A percentile compares a stretch with the other conserved stretches of the same genome.
Evolutionary conservation across 2,113 vertebrate species (phyloP).

Genomic region (Grantiella picta): DNA sequence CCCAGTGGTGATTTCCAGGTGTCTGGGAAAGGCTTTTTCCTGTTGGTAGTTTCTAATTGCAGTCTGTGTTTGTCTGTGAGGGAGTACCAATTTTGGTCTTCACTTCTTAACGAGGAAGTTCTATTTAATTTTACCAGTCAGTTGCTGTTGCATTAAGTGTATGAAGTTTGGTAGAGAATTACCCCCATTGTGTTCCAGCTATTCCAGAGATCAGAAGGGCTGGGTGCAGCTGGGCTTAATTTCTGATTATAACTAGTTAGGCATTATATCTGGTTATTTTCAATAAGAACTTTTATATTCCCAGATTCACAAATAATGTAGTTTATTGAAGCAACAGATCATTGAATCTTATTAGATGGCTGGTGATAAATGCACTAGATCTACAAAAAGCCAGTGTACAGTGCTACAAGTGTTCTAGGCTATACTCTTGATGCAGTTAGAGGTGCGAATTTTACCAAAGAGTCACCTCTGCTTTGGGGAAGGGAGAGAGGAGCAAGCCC

Average conservation of each 20-base stretch:
- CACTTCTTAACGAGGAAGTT: not conserved
- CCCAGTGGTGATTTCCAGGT: not conserved
- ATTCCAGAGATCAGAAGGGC: not conserved
- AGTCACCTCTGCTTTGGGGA: not conserved
- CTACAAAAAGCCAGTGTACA: not conserved
- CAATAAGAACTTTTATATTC: not conserved
- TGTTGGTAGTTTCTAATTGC: not conserved
- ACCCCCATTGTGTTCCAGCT: not conserved
- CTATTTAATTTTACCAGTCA: not conserved
- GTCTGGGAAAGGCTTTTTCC: not conserved
- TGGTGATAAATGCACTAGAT: not conserved
- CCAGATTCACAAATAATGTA: not conserved
- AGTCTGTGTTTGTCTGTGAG: not conserved
- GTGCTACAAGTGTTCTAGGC: not conserved
- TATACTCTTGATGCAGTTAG: not conserved
- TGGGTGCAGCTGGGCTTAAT: not conserved
- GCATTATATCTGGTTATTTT: not conserved
- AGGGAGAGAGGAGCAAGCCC: not conserved
- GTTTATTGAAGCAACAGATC: not conserved
- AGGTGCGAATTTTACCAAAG: not conserved
- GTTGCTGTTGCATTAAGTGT: not conserved
- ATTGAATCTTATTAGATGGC: not conserved
- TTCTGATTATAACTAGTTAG: not conserved
- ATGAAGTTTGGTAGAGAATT: not conserved
- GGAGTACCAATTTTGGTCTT: not conserved